A percentile compares a stretch with the other conserved stretches of the same genome.
These are phyloP conservation scores for Hirtodrosophila histrioides DNA, from an alignment of 2,888 invertebrate genomes.

Conservation along the genomic window DNA sequence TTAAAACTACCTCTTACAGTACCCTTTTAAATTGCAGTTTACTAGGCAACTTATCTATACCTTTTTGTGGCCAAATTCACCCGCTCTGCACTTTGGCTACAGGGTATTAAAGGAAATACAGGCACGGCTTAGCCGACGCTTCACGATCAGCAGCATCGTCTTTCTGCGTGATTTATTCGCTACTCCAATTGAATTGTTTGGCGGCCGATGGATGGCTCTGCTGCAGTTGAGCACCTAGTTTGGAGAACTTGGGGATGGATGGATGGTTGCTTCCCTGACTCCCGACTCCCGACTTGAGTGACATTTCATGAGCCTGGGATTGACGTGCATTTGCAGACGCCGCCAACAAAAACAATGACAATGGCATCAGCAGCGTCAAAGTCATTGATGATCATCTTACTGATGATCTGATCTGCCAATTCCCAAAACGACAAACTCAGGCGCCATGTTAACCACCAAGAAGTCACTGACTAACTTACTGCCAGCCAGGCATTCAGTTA, in stretches of 20 bases:
- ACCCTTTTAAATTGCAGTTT: no score
- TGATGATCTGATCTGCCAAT: conserved; percentile 79
- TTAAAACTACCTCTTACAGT: no score
- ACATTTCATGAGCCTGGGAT: conserved; percentile 83
- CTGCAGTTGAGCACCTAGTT: conserved; percentile 34
- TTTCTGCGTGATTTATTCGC: conserved; percentile 83
- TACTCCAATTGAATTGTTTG: conserved; percentile 85
- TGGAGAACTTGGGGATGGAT: conserved; percentile 33
- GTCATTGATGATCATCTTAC: conserved; percentile 72
- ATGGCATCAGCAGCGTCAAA: conserved; percentile 50
- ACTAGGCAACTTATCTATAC: no score
- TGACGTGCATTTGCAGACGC: conserved; percentile 82
- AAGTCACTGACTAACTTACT: conserved; percentile 62
- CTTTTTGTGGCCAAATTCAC: conserved; percentile 5
- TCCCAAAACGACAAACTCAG: conserved; percentile 83
- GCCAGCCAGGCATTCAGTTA: conserved; percentile 20
- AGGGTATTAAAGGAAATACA: conserved; percentile 37
- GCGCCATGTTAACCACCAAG: conserved; percentile 83
- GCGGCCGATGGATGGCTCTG: conserved; percentile 54
- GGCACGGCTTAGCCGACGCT: conserved; percentile 46
- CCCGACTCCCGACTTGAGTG: conserved; percentile 78
- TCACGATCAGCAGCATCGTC: conserved; percentile 64
- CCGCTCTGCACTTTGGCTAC: conserved; percentile 16
- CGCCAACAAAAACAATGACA: conserved; percentile 53
- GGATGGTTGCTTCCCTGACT: conserved; percentile 31